Base-by-base conservation (phyloP, 2,888 invertebrate genomes). In the Eumacrocentrus americanus region DNA sequence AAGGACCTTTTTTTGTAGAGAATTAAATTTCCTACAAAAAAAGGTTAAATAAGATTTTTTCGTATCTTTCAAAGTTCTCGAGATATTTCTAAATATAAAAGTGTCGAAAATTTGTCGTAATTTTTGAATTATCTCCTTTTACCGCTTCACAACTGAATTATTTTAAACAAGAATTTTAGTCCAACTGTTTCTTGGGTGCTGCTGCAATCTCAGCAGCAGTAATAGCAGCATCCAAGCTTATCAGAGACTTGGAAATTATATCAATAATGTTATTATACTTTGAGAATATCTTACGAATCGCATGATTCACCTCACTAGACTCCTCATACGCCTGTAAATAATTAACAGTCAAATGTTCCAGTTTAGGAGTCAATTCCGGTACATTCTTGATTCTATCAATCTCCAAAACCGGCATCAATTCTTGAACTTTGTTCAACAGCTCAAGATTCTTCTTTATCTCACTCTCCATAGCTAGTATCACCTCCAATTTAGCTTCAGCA, bases 261-360 rank as follows among this genome's bases (percentile, higher is more conserved):
- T 69, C 77, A 46, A 83, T 80, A 38, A 85, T 81, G 66, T 82
- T 79, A 68, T 83, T 84, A 67, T 84, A 84, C 53, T 83, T 77
- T 22, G 82, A 77, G 59, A 84, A 73, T 35, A 83, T 71, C 42
- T 80, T 73, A 37, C 81, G 71, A 29, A 83, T 81, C 59, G 81
- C 77, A n/a, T 71, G 66, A 5, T 78, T 81, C 3, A 82, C 70
- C 38, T 66, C 67, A 63, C 80, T 76, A 7, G 80, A 75, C 58
- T 83, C 77, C 57, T 82, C 78, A 44, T 82, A 78, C 2, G 79
- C 71, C 29, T 78, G 72, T 1, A 83, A 66, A 71, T 83, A 83
- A 3, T 72, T 67, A 18, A 81, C 67, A 23, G 82, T 80, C 38
- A 84, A 66, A 44, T 76, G 72, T 58, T 81, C 78, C 7, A 85